Evolutionary conservation across 2,113 vertebrate species (phyloP), one percentile per base, ranked within the genome.

Genomic region (Calcarius ornatus): DNA sequence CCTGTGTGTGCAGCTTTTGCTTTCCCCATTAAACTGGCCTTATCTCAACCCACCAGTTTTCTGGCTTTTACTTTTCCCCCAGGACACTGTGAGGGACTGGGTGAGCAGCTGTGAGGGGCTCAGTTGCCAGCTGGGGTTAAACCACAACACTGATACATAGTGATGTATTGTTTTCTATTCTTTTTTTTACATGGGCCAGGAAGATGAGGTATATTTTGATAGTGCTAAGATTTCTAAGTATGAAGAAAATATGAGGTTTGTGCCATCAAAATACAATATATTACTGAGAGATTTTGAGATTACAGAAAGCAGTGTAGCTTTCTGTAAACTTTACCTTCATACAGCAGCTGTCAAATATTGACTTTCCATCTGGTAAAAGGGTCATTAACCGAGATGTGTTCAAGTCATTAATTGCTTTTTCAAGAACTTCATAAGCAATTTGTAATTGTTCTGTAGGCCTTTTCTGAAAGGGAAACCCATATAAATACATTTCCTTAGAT

Each of bases 381-480:
- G 92, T 90, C 60, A 53, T 76, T 95, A 96, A 91, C 38, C 65
- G 94, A 88, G 69, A 97, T 37, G 81, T 89, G 48, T 97, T 97
- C 72, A 99, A 93, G 92, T 71, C 94, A 72, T 93, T 71, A 48
- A 99, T 97, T 70, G 98, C 97, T 84, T 96, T 98, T 48, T 98
- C 97, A n/a, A 98, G 97, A 81, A 98, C 92, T 88, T 98, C 94
- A 96, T 98, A 98, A 65, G 97, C 98, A 93, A 97, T 96, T 77
- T 96, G 87, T 61, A 99, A 96, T 90, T 98, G 97, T 75, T 98
- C 98, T 73, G 30, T 33, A 11, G 96, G 92, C 16, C 96, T 95
- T 95, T 94, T 98, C 99, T 99, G 91, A 94, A 97, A 96, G 61
- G 23, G 92, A 97, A 96, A 87, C 33, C 86, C 42, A 95, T 24